phyloP scores from a whole-genome alignment of 1,140 invertebrate genomes.

The Centruroides sculpturatus region DNA sequence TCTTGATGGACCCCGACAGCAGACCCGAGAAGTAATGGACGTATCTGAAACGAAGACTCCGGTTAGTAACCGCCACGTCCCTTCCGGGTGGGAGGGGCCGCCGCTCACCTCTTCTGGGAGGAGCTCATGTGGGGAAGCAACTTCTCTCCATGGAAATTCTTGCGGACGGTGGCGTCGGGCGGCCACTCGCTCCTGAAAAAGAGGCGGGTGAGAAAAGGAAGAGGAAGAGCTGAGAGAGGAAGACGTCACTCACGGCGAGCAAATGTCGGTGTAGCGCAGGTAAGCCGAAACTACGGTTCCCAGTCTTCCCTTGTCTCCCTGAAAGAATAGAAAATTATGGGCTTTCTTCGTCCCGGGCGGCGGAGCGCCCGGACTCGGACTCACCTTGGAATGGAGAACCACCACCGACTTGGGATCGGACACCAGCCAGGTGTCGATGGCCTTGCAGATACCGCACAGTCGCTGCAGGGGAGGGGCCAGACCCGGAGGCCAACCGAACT shows the following conservation, averaged over 20 bases:
- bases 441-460: conserved; percentile 76
- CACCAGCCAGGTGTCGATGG: conserved; percentile 76
- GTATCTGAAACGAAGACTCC: conserved; percentile 45
- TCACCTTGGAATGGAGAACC: conserved; percentile 67
- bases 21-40: conserved; percentile 75
- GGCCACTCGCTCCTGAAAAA: no score
- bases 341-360: no score
- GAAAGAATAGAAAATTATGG: no score
- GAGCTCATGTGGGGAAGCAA: conserved; percentile 40
- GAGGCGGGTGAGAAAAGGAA: no score
- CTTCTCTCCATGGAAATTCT: no score
- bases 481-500: conserved; percentile 68
- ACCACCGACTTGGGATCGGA: conserved; percentile 57
- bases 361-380: conserved; percentile 20
- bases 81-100: no score
- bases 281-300: no score
- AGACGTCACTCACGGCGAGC: no score
- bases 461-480: conserved; percentile 73
- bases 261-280: no score
- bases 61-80: background rate
- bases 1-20: conserved; percentile 65
- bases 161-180: no score
- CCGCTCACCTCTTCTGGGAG: conserved; percentile 61
- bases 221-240: no score
- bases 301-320: no score